A percentile compares a stretch with the other conserved stretches of the same genome.
Conservation (phyloP, 2,113 vertebrate genomes). For the Reinhardtius hippoglossoides region DNA sequence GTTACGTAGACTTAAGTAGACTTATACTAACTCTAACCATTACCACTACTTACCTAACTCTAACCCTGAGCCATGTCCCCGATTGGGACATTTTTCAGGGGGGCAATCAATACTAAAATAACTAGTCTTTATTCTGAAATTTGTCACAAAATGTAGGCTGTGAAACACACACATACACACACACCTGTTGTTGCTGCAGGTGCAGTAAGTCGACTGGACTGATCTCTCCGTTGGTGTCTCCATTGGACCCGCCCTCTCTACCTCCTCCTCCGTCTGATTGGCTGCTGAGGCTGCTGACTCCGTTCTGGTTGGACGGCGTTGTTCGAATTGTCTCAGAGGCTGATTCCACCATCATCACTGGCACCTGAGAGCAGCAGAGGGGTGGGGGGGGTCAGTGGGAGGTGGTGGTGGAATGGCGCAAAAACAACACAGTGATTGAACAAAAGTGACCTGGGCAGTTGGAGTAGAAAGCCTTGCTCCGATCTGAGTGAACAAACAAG, state of each 20-base stretch:
- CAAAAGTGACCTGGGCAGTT: slow-evolving; percentile 64
- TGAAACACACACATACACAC: slow-evolving; percentile 4
- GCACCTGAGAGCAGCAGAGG: slow-evolving; percentile 76
- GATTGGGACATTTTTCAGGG: too few species aligned
- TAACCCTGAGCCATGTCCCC: too few species aligned
- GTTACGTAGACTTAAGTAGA: too few species aligned
- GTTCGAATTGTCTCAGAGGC: slow-evolving; percentile 99
- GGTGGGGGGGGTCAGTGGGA: neutral
- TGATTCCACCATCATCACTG: slow-evolving; percentile 99
- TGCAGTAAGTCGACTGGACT: slow-evolving; percentile 95
- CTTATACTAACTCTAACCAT: too few species aligned
- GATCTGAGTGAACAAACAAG: slow-evolving; percentile 65
- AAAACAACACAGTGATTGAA: slow-evolving; percentile 46
- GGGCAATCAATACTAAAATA: too few species aligned
- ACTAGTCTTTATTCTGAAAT: too few species aligned
- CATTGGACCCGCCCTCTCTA: slow-evolving; percentile 85
- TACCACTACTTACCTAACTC: too few species aligned
- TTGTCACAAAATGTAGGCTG: neutral
- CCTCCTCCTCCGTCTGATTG: slow-evolving; percentile 89
- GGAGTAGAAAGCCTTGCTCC: slow-evolving; percentile 48
- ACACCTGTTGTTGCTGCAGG: slow-evolving; percentile 98
- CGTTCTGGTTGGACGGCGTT: slow-evolving; percentile 93
- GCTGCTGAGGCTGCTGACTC: slow-evolving; percentile 95
- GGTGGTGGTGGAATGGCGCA: too few species aligned
- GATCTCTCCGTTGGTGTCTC: slow-evolving; percentile 95